These are phyloP conservation scores for Metopolophium dirhodum DNA, from an alignment of 1,140 invertebrate genomes.

Conservation along the genomic window DNA sequence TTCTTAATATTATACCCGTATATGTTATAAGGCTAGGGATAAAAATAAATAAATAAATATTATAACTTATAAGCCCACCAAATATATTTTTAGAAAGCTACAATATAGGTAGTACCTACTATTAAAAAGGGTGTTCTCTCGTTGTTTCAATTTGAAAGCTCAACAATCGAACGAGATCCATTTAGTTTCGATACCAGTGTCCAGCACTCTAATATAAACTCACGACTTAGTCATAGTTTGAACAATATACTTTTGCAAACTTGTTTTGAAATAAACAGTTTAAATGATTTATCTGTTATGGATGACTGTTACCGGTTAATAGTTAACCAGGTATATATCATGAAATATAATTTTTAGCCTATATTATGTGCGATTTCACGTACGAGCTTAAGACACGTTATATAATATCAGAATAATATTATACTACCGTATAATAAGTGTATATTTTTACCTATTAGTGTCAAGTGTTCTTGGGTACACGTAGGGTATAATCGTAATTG, in stretches of 20 bases:
- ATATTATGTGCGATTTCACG: neutral
- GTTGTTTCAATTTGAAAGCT: too few relatives aligned
- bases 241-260: neutral
- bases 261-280: neutral
- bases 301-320: neutral
- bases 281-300: neutral
- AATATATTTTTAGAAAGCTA: too few relatives aligned
- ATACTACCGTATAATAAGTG: neutral
- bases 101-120: too few relatives aligned
- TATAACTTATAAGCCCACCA: too few relatives aligned
- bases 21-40: too few relatives aligned
- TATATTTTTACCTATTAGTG: constrained; percentile 16
- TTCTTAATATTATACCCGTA: too few relatives aligned
- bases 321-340: neutral
- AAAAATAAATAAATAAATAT: too few relatives aligned
- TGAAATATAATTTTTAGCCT: neutral
- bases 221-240: neutral
- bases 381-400: neutral
- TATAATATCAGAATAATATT: neutral
- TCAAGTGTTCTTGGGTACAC: neutral
- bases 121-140: too few relatives aligned
- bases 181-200: too few relatives aligned
- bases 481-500: neutral
- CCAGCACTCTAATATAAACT: too few relatives aligned
- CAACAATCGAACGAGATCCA: too few relatives aligned